Evolutionary conservation across 2,888 invertebrate genomes (phyloP).

Genomic region (Agriopis marginaria): DNA sequence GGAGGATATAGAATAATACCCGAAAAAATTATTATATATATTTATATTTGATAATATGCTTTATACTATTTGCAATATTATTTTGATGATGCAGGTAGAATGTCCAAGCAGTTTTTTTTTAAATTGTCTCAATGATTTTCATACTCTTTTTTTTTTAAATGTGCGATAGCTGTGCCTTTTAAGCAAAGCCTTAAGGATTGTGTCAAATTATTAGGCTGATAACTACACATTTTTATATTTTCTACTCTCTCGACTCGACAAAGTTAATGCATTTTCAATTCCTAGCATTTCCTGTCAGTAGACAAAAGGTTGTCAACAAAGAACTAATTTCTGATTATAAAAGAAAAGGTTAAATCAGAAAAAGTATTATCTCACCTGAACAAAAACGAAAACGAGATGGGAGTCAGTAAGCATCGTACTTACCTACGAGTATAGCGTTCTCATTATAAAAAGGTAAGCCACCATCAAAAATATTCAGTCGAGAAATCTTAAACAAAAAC

Average conservation of each 20-base stretch:
- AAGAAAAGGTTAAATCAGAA: constrained; percentile 18
- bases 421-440: constrained; percentile 25
- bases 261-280: background rate
- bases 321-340: constrained; percentile 14
- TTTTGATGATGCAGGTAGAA: no score
- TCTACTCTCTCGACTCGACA: background rate
- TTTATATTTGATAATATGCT: no score
- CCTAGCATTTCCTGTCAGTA: background rate
- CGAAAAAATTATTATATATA: no score
- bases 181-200: background rate
- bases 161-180: no score
- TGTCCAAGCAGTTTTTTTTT: no score
- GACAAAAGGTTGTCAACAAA: constrained; percentile 6
- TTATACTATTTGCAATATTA: no score
- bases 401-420: constrained; percentile 25
- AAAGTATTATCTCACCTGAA: constrained; percentile 23
- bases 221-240: background rate
- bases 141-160: no score
- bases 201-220: background rate
- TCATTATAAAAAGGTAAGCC: constrained; percentile 43
- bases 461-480: constrained; percentile 44
- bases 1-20: no score
- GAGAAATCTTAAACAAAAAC: constrained; percentile 47
- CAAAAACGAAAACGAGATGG: constrained; percentile 21
- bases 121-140: no score